Base-by-base conservation (phyloP, 1,140 invertebrate genomes). In the Calliphora vicina region DNA sequence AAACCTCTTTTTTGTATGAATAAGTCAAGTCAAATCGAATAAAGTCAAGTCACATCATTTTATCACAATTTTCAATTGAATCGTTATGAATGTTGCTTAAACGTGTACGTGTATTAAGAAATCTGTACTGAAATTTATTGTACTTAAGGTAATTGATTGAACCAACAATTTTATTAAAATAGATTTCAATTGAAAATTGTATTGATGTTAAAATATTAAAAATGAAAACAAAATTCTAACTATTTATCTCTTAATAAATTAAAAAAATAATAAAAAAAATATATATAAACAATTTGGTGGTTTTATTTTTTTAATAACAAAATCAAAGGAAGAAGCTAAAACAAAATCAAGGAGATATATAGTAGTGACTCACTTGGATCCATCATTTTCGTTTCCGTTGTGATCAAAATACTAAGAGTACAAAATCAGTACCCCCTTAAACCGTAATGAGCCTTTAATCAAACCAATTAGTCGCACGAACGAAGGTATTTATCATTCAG, bases 231-330 rank as follows among this genome's bases (percentile, higher is more conserved):
- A 78, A 78, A 43, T 78, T 78, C 74, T 78, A 78, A 78, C 74
- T 78, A 78, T 78, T 78, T 78, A 78, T 78, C 74, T 78, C 35
- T 78, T 78, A 78, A 78, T 78, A 78, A 78, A 78, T 78, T 78
- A 20, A 20, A 67, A 61, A n/a, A 61, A 61, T 17, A 61, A n/a
- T n/a, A n/a, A n/a, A n/a, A n/a, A n/a, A 57, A n/a, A n/a, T 57
- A 57, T n/a, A 57, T 57, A 57, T n/a, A 57, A 35, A 50, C 8
- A 50, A 50, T 50, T 50, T 1, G 15, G 45, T 50, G 17, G 45
- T 50, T 50, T 50, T 50, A 50, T 50, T 50, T 13, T 43, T n/a
- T n/a, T n/a, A n/a, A n/a, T n/a, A n/a, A n/a, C n/a, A n/a, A n/a
- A n/a, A n/a, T n/a, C n/a, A n/a, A n/a, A n/a, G n/a, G n/a, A n/a